Evolutionary conservation across 2,797 vertebrate genomes (phyloP).

Genomic region (Poeciliopsis infans): DNA sequence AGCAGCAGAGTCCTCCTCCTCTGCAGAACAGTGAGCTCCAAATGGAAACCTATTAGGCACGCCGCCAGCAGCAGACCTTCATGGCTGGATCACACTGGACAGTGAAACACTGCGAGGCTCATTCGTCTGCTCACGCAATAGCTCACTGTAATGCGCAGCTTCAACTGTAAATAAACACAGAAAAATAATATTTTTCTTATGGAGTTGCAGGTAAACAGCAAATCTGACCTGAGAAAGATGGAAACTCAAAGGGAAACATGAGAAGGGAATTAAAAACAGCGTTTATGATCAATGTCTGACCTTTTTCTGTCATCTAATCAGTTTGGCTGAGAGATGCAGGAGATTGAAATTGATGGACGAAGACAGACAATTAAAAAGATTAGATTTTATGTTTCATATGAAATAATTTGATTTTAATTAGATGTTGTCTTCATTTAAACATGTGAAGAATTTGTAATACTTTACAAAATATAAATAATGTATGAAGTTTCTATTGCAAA

Average conservation of each 20-base stretch:
- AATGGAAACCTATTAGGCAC: conserved; percentile 84
- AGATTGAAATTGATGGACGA: neutral
- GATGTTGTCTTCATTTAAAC: neutral
- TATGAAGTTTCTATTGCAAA: neutral
- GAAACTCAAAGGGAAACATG: neutral
- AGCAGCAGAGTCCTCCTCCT: conserved; percentile 72
- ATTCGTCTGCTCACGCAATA: neutral
- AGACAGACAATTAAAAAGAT: neutral
- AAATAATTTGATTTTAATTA: neutral
- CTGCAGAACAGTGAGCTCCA: conserved; percentile 71
- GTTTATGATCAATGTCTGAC: neutral
- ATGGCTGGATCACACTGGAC: conserved; percentile 32
- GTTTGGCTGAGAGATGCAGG: neutral
- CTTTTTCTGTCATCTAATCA: neutral
- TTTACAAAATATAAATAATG: neutral
- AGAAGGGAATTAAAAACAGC: neutral
- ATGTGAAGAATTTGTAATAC: neutral
- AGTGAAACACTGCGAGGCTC: conserved; percentile 8
- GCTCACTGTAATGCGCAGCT: neutral
- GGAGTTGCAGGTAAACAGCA: neutral
- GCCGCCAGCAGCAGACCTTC: conserved; percentile 59
- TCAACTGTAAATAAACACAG: neutral
- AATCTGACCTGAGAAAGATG: neutral
- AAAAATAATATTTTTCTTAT: neutral
- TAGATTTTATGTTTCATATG: neutral